Base-by-base conservation (phyloP, 2,888 invertebrate species). In the Drepana falcataria region DNA sequence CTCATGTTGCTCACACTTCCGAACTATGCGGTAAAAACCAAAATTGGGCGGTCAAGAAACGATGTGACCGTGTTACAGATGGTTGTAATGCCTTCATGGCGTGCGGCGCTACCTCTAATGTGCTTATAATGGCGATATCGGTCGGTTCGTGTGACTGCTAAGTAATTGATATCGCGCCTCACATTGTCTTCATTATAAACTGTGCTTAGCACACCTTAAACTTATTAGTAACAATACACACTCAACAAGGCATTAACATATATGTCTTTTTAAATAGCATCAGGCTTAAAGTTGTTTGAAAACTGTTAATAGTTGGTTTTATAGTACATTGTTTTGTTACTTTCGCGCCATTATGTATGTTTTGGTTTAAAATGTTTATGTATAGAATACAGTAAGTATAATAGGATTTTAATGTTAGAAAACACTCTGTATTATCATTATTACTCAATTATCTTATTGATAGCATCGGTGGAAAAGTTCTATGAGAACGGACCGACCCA, bases 11-110 rank as follows among this genome's bases (percentile, higher is more conserved):
- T 79, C 68, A 75, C 70, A 71, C 71, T 77, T 71, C 69, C 69
- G 71, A 74, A 79, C 71, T 77, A 72, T 78, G 76, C 74, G 77
- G 81, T 82, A 79, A 81, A 83, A 81, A 79, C 69, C 66, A 67
- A 85, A 87, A 87, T 88, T 87, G 83, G 87, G 81, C 81, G 79
- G 77, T 71, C 72, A 72, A 82, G 79, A 85, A 87, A 83, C 73
- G 76, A 81, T 79, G 86, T 89, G 87, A 90, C 90, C 90, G 90
- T 87, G 89, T 89, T 89, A 88, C 77, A 75, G 76, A 72, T 76
- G 75, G 67, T 73, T 69, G 83, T 89, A 90, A 90, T 90, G 88
- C 75, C 68, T 73, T 67, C 77, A 86, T 90, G 75, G 87, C 90
- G 89, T 90, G 90, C 81, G 71, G 68, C 74, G 73, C 79, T 79